These are phyloP conservation scores for Subacronicta megacephala DNA, from an alignment of 2,888 invertebrate species.

Conservation along the genomic window DNA sequence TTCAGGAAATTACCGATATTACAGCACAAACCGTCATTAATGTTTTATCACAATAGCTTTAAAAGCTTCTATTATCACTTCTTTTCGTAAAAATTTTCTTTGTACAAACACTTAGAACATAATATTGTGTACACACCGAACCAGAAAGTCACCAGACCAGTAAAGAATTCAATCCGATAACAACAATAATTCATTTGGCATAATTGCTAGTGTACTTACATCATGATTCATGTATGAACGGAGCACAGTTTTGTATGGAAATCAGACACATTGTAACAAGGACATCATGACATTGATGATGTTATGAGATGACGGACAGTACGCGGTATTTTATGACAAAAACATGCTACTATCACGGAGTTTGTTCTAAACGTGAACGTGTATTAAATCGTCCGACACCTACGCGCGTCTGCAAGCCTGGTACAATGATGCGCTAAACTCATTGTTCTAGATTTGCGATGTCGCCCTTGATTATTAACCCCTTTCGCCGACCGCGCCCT, in stretches of 20 bases:
- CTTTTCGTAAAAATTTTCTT: conserved; percentile 4
- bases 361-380: conserved; percentile 54
- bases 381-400: conserved; percentile 62
- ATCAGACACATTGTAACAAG: conserved; percentile 38
- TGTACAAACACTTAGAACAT: conserved; percentile 28
- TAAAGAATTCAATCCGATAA: conserved; percentile 41
- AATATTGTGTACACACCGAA: conserved; percentile 22
- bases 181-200: conserved; percentile 29
- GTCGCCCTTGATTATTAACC: conserved; percentile 28
- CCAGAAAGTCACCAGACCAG: conserved; percentile 45
- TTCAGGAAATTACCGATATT: conserved; percentile 51
- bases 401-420: conserved; percentile 66
- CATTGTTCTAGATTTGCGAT: conserved; percentile 42
- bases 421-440: conserved; percentile 54
- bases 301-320: conserved; percentile 33
- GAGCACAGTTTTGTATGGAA: conserved; percentile 23
- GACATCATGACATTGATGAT: conserved; percentile 37
- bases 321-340: conserved; percentile 63
- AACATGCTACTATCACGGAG: conserved; percentile 65
- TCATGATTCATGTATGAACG: conserved; percentile 40
- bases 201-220: conserved; percentile 40
- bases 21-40: conserved; percentile 32
- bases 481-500: conserved; percentile 22
- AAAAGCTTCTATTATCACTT: conserved; percentile 28
- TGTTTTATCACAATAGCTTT: conserved; percentile 12